A percentile compares a stretch with the other conserved stretches of the same genome.
Evolutionary conservation across 2,888 invertebrate genomes (phyloP).

Genomic region (Synanthedon vespiformis): DNA sequence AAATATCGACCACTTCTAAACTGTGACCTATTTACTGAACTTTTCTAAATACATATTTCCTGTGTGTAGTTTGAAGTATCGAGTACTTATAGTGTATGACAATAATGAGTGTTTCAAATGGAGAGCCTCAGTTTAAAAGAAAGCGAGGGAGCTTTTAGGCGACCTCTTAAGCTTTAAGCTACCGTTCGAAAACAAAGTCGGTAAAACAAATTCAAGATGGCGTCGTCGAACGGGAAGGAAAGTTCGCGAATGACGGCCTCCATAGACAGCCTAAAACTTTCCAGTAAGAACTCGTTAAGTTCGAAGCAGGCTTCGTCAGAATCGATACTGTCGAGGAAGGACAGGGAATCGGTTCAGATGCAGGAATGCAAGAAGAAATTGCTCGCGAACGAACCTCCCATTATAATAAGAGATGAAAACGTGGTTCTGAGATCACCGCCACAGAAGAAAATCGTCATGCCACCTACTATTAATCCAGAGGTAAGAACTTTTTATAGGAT

Average conservation of each 20-base stretch:
- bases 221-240: constrained; percentile 56
- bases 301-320: constrained; percentile 63
- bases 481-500: constrained; percentile 20
- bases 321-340: constrained; percentile 57
- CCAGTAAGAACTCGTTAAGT: constrained; percentile 50
- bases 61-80: too few relatives aligned
- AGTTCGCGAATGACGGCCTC: constrained; percentile 56
- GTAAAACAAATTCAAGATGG: constrained; percentile 30
- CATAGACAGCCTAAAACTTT: constrained; percentile 58
- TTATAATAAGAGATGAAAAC: constrained; percentile 62
- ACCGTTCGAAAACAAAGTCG: too few relatives aligned
- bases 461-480: constrained; percentile 57
- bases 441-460: constrained; percentile 64
- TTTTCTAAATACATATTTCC: too few relatives aligned
- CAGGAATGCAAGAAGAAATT: constrained; percentile 64
- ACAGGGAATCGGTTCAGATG: constrained; percentile 59
- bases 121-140: too few relatives aligned
- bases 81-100: too few relatives aligned
- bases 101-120: too few relatives aligned
- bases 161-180: too few relatives aligned
- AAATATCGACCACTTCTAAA: too few relatives aligned
- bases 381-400: constrained; percentile 59
- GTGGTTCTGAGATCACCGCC: constrained; percentile 57
- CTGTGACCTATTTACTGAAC: too few relatives aligned
- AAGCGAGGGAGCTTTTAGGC: too few relatives aligned